Evolutionary conservation across 2,113 vertebrate species (phyloP), one percentile per base, ranked within the genome.

Genomic region (Erythrolamprus reginae): DNA sequence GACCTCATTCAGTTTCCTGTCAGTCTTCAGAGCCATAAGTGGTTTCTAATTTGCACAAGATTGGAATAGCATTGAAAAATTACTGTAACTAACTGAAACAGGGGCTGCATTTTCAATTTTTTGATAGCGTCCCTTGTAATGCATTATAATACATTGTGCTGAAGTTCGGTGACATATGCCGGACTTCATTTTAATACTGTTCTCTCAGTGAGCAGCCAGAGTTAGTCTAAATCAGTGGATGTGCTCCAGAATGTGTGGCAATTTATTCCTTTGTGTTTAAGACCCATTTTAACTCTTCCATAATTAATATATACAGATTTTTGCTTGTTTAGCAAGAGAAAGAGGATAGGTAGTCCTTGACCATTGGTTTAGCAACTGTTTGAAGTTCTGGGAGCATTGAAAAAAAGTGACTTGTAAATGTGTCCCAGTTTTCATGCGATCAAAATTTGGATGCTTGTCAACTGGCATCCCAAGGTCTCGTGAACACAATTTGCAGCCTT

Each of bases 71-170:
- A 94, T 91, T 96, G 97, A 97, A 95, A 96, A 97, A 97, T 97
- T 96, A 96, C 95, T 96, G 96, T 97, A 97, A 97, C 96, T 95
- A 97, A 97, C 96, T 86, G 96, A 96, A 96, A 96, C 96, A 96
- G 93, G 96, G 95, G 82, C 93, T 94, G 93, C 94, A 93, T 97
- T 97, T 97, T 96, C 96, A 97, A 96, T 97, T 97, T 97, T 97
- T 96, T 97, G 95, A 97, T 97, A 97, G 96, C 96, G 95, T 96
- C 95, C 96, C 95, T 90, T 97, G 96, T 97, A 97, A 97, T 96
- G 97, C 96, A 96, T 96, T 97, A 94, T 96, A 97, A 95, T 93
- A 93, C 87, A 94, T 95, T 93, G 95, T 93, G 94, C 93, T 93
- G 87, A 93, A 94, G 92, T 87, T 89, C 93, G 86, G 88, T 94